Conservation (phyloP, 1,140 invertebrate species). For the Diabrotica undecimpunctata region DNA sequence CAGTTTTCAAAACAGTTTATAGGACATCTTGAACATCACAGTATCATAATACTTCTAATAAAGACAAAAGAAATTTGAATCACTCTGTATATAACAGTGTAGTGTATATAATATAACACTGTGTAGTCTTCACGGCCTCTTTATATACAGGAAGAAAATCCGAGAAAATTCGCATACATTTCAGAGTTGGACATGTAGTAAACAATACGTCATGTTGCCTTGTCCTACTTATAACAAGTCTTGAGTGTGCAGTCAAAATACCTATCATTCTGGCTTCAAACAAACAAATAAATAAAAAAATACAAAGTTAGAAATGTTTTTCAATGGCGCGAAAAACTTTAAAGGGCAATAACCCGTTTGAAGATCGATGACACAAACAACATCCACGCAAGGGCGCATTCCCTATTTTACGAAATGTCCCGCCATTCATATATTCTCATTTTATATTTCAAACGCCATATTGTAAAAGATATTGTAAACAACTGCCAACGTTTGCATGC, state of each 20-base stretch:
- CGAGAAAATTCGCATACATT: not conserved
- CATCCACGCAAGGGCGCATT: not conserved
- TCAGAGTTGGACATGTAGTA: not conserved
- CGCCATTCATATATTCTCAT: not conserved
- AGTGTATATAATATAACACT: too few species aligned
- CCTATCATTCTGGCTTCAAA: not conserved
- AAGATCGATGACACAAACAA: slow-evolving; percentile 5
- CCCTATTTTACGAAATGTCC: slow-evolving; percentile 7
- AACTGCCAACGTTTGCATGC: not conserved
- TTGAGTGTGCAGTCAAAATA: not conserved
- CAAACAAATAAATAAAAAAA: not conserved
- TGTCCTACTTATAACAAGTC: slow-evolving; percentile 11
- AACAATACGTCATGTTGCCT: slow-evolving; percentile 10
- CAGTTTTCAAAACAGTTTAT: too few species aligned
- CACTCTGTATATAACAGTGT: too few species aligned
- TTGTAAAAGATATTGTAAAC: not conserved
- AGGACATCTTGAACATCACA: too few species aligned
- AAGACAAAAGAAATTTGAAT: too few species aligned
- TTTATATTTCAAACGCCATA: not conserved
- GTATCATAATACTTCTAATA: too few species aligned
- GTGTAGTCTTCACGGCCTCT: too few species aligned
- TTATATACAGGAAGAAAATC: too few species aligned
- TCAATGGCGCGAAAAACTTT: slow-evolving; percentile 10
- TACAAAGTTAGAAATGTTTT: not conserved
- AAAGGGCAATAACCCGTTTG: slow-evolving; percentile 8